Conservation (phyloP, 2,113 vertebrate species). For the Polypterus senegalus region DNA sequence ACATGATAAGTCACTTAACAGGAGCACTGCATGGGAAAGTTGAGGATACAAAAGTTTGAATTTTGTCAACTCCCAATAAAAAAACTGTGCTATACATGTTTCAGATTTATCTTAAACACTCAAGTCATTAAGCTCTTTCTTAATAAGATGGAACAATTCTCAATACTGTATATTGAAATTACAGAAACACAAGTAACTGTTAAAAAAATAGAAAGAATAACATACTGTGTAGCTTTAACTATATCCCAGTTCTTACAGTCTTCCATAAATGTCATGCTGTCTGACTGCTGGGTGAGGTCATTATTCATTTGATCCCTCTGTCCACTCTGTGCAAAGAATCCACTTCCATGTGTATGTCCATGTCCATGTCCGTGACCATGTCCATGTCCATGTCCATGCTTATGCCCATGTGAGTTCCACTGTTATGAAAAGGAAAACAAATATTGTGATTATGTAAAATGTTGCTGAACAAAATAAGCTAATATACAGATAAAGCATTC, state of each 20-base stretch:
- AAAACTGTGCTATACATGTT: too few species aligned
- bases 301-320: conserved; percentile 27
- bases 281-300: conserved; percentile 46
- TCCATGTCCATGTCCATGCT: conserved; percentile 41
- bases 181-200: too few species aligned
- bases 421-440: conserved; percentile 19
- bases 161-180: too few species aligned
- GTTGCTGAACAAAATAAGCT: too few species aligned
- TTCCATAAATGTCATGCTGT: conserved; percentile 48
- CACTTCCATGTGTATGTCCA: conserved; percentile 27
- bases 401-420: conserved; percentile 49
- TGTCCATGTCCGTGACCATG: conserved; percentile 38
- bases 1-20: too few species aligned
- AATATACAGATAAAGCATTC: not conserved
- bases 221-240: conserved; percentile 88
- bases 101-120: too few species aligned
- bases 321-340: conserved; percentile 33
- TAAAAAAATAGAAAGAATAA: conserved; percentile 3
- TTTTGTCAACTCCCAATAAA: too few species aligned
- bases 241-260: conserved; percentile 83
- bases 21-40: too few species aligned
- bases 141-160: too few species aligned
- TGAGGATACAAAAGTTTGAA: too few species aligned
- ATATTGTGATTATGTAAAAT: conserved; percentile 4
- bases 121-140: too few species aligned